Base-by-base conservation (phyloP, 2,797 vertebrate genomes). In the Centroberyx gerrardi region DNA sequence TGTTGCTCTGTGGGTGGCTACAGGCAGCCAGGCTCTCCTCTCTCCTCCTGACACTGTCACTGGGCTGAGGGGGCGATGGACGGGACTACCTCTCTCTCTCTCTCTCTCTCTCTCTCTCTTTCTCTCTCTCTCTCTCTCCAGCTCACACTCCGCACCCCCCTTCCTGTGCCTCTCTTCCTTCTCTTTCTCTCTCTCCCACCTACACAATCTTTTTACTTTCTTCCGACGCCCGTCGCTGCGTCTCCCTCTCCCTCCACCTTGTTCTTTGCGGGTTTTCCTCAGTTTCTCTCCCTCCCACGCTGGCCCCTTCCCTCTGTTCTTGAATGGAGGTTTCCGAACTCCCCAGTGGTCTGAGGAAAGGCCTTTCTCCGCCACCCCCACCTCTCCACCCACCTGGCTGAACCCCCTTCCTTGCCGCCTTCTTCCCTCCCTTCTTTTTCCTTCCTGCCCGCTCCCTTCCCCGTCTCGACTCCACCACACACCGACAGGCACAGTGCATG, bases 61-160 rank as follows among this genome's bases (percentile, higher is more conserved):
- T 76, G 80, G 81, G 87, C 88, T 94, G 92, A 94, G 93, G 93
- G 93, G 93, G 91, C 83, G 93, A 91, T 38, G 74, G 87, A 85
- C 67, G 86, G 93, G 90, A 87, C 91, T 90, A 85, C 90, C 91
- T 80, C 82, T 83, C 71, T 88, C 72, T 69, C 55, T 79, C 46
- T 42, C 55, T 51, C 40, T 58, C 67, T 29, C 49, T 67, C 28
- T 31, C 31, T 67, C 29, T 67, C 48, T 67, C 64, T n/a, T 28
- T 63, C 12, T 29, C n/a, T 42, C 42, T 48, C 28, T n/a, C 72
- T 59, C 44, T 83, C 75, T 82, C 69, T 76, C 55, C 64, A 54
- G 53, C 78, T 80, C 71, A n/a, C 9, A 36, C 74, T 81, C 72
- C 75, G 62, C 75, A 9, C 76, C 79, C 60, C 52, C 10, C 52